phyloP scores from a whole-genome alignment of 2,888 invertebrate species.

The Philonicus albiceps region DNA sequence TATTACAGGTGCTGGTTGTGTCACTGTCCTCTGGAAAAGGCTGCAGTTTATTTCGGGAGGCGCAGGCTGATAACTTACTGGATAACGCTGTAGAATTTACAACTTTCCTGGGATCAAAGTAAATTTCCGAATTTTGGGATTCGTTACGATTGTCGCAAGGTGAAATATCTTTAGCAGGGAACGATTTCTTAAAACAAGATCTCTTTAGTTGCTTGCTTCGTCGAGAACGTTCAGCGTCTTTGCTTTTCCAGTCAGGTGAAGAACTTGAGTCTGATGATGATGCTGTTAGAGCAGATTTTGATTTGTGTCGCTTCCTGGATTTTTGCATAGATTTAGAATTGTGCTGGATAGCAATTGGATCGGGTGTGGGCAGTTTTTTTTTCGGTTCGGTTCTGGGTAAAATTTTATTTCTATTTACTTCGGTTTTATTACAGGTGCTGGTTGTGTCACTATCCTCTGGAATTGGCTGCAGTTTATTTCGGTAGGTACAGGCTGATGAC shows the following conservation, averaged over 20 bases:
- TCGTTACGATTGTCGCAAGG: neutral
- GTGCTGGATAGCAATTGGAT: neutral
- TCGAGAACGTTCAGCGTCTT: neutral
- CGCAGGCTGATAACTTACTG: neutral
- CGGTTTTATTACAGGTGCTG: neutral
- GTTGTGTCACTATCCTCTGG: neutral
- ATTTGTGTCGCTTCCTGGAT: neutral
- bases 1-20: neutral
- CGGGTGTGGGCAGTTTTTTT: neutral
- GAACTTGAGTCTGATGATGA: neutral
- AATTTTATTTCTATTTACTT: neutral
- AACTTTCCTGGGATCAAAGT: neutral
- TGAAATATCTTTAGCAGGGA: neutral
- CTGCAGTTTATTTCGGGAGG: neutral
- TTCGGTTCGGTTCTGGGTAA: neutral
- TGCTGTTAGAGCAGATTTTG: neutral
- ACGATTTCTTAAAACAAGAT: neutral
- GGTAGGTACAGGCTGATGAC: neutral
- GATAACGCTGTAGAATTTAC: constrained; percentile 33
- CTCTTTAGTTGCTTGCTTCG: neutral
- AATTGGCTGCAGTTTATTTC: neutral
- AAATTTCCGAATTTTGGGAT: neutral
- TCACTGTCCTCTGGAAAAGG: neutral
- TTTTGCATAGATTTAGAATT: neutral
- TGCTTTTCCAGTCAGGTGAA: neutral